Percentiles rank a stretch among this genome's conserved stretches.
Conservation (phyloP, 2,113 vertebrate species). For the Thamnophis sirtalis region DNA sequence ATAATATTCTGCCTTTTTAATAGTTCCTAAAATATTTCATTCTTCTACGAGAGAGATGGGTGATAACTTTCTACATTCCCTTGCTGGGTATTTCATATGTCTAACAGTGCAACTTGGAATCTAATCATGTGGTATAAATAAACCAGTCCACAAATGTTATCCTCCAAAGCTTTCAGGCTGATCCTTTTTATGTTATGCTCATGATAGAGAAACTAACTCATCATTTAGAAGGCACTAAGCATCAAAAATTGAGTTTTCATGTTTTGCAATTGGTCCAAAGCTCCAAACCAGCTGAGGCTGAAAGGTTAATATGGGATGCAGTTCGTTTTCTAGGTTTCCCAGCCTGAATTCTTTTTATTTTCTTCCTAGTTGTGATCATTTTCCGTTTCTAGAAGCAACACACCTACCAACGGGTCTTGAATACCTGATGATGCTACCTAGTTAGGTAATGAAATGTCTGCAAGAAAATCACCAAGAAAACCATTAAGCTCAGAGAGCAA, state of each 20-base stretch:
- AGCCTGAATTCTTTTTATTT: neutral
- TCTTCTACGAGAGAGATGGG: too few species aligned
- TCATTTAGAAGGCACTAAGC: neutral
- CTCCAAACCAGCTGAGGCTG: neutral
- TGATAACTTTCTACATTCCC: too few species aligned
- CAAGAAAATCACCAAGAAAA: neutral
- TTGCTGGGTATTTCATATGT: neutral
- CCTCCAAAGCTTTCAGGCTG: conserved; percentile 1
- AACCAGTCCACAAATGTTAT: conserved; percentile 34
- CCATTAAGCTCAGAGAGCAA: neutral
- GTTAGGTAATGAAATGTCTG: neutral
- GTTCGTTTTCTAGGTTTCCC: neutral
- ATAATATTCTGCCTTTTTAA: too few species aligned
- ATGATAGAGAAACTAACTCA: conserved; percentile 21
- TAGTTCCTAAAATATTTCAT: too few species aligned
- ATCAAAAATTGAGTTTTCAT: neutral
- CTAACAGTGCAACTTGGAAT: conserved; percentile 50
- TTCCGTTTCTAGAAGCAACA: neutral
- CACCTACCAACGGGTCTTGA: neutral
- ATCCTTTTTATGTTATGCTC: conserved; percentile 36
- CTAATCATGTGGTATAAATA: conserved; percentile 46
- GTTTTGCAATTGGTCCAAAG: neutral
- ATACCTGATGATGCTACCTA: neutral
- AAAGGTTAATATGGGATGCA: neutral
- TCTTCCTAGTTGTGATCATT: neutral